These are phyloP conservation scores for Oxygymnocypris stewartii DNA, from an alignment of 2,113 vertebrate species.

Conservation along the genomic window DNA sequence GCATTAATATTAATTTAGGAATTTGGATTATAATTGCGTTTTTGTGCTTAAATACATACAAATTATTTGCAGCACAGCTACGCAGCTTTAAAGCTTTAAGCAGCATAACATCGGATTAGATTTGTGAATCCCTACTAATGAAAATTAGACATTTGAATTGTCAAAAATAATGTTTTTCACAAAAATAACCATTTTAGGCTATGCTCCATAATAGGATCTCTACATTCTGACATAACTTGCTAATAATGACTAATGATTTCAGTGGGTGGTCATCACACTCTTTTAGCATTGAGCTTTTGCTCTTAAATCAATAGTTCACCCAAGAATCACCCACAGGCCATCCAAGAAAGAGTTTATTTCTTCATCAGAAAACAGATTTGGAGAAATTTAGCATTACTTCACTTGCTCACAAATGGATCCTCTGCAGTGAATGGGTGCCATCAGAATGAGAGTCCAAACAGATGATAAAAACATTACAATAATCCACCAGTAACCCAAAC, in stretches of 20 bases:
- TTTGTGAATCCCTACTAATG: constrained; percentile 6
- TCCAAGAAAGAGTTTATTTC: not conserved
- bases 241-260: not conserved
- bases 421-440: not conserved
- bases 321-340: not conserved
- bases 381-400: not conserved
- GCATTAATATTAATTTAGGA: constrained; percentile 47
- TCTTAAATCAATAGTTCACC: not conserved
- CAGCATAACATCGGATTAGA: constrained; percentile 20
- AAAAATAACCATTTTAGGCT: constrained; percentile 4
- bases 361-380: not conserved
- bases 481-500: too few species aligned
- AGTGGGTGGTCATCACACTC: not conserved
- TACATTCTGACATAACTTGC: not conserved
- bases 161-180: not conserved
- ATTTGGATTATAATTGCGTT: constrained; percentile 34
- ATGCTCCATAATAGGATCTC: not conserved
- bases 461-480: too few species aligned
- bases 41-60: constrained; percentile 33
- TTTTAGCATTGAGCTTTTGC: not conserved
- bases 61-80: not conserved
- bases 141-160: constrained; percentile 3
- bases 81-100: constrained; percentile 20
- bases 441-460: not conserved
- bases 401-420: not conserved